Evolutionary conservation across 1,140 invertebrate genomes (phyloP).

Genomic region (Amphibalanus amphitrite): DNA sequence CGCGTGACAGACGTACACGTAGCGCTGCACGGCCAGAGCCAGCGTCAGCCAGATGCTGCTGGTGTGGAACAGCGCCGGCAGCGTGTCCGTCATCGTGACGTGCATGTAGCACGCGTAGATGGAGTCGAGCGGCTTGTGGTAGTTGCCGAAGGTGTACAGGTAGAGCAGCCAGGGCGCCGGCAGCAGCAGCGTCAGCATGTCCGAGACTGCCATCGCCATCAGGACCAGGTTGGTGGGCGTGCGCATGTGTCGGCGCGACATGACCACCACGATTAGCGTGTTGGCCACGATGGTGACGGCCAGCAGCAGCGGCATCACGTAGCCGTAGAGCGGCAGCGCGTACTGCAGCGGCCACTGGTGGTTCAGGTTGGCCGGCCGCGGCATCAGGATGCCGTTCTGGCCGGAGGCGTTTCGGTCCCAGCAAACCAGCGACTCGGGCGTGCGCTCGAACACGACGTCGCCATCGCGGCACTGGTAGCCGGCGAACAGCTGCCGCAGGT

Average conservation of each 20-base stretch:
- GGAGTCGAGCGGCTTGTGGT: conserved; percentile 54
- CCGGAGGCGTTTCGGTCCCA: conserved; percentile 5
- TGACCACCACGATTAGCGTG: conserved; percentile 59
- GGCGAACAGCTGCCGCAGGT: neutral
- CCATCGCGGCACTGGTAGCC: neutral
- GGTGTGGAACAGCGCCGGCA: conserved; percentile 78
- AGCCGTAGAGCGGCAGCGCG: conserved; percentile 45
- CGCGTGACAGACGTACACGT: conserved; percentile 82
- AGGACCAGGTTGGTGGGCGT: conserved; percentile 50
- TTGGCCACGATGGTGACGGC: conserved; percentile 78
- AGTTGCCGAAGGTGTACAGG: conserved; percentile 75
- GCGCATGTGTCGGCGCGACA: conserved; percentile 41
- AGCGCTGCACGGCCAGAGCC: conserved; percentile 67
- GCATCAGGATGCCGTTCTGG: neutral
- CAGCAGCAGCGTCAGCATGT: conserved; percentile 77
- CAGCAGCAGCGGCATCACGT: conserved; percentile 63
- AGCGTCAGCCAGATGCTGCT: conserved; percentile 80
- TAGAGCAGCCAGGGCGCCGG: conserved; percentile 68
- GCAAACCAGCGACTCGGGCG: neutral
- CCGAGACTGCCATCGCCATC: conserved; percentile 73
- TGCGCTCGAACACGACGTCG: conserved; percentile 1
- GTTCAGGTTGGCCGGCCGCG: neutral
- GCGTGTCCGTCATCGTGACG: conserved; percentile 50
- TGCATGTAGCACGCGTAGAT: conserved; percentile 55
- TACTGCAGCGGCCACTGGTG: conserved; percentile 37